Base-by-base conservation (phyloP, 2,797 vertebrate genomes). In the Discoglossus pictus region DNA sequence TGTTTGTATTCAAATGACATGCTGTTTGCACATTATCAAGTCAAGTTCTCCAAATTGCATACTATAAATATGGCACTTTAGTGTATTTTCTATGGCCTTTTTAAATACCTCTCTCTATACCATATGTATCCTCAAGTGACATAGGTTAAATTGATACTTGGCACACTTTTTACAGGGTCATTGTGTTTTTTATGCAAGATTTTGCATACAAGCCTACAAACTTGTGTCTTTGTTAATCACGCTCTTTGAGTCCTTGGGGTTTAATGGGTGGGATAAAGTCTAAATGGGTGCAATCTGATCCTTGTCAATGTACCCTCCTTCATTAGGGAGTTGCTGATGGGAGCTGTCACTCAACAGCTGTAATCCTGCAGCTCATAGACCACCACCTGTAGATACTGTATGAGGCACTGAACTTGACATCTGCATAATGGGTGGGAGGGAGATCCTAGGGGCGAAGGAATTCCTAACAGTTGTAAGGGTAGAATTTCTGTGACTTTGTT, bases 241-340 rank as follows among this genome's bases (percentile, higher is more conserved):
- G 43, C 35, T 61, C 42, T 20, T 25, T 42, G 53, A 63, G 25
- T 62, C 52, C 59, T 62, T 18, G 15, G 52, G 52, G 44, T 1
- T 51, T 17, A 50, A 71, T 56, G 25, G 46, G 36, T 34, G 48
- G 58, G 47, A 40, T 18, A 31, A 71, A 21, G 61, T 52, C 44
- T 15, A 64, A 56, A 44, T 58, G 75, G n/a, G 58, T 65, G 72
- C 70, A 61, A 68, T 64, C 75, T 59, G 70, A 76, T 76, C 68
- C 55, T 78, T 59, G 63, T 62, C 46, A 61, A 53, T 75, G 61
- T 66, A 81, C 75, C 73, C 71, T 79, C 70, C 75, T 76, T 76
- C 47, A 74, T 84, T 76, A 78, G 77, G 74, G 56, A 76, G 65
- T 72, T 73, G 82, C 79, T 79, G 77, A 86, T 78, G 81, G 83